phyloP scores from a whole-genome alignment of 1,140 invertebrate species.

The Conus betulinus region DNA sequence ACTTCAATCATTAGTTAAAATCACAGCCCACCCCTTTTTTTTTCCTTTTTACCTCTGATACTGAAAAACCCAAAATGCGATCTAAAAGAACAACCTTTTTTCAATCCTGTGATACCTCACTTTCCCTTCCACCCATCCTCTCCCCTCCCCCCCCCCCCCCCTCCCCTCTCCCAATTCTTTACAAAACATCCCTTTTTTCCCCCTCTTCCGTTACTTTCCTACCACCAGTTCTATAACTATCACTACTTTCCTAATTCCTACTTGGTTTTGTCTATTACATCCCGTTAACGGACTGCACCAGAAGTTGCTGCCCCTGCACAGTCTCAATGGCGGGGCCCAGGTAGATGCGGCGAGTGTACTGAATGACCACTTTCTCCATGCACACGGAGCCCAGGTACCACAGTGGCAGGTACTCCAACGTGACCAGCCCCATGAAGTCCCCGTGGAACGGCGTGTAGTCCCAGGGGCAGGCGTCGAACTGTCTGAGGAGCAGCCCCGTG shows the following conservation, averaged over 20 bases:
- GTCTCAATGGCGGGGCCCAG: constrained; percentile 66
- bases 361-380: constrained; percentile 73
- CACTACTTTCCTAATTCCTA: background rate
- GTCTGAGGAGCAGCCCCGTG: constrained; percentile 76
- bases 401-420: constrained; percentile 78
- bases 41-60: too few species aligned
- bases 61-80: too few species aligned
- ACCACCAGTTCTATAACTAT: background rate
- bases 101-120: too few species aligned
- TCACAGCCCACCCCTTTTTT: too few species aligned
- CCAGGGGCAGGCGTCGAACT: constrained; percentile 79
- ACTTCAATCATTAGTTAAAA: too few species aligned
- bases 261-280: constrained; percentile 8
- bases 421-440: constrained; percentile 78
- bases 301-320: background rate
- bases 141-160: too few species aligned
- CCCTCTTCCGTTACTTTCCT: too few species aligned
- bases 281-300: constrained; percentile 13
- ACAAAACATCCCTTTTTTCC: too few species aligned
- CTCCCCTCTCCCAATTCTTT: too few species aligned
- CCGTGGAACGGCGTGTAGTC: constrained; percentile 77
- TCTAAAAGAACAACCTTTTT: too few species aligned
- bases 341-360: constrained; percentile 69
- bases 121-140: too few species aligned
- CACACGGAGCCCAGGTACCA: constrained; percentile 76